A percentile compares a stretch with the other conserved stretches of the same genome.
These are phyloP conservation scores for Myxocyprinus asiaticus DNA, from an alignment of 2,113 vertebrate species.

Conservation along the genomic window DNA sequence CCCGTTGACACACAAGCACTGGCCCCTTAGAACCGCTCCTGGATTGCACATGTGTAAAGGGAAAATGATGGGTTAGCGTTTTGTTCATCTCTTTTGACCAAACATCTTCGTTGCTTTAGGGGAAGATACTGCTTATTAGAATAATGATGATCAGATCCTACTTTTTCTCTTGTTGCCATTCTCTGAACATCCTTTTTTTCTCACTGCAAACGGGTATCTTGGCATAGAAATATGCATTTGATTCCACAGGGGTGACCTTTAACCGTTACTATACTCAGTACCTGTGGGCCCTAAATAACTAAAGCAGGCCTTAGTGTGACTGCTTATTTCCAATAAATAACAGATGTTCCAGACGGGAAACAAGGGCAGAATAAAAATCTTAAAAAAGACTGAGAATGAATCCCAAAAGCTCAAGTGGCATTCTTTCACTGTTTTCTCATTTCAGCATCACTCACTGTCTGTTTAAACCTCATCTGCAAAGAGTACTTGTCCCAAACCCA, in stretches of 20 bases:
- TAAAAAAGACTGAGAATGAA: too few species aligned
- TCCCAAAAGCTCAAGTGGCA: too few species aligned
- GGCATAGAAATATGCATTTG: constrained; percentile 44
- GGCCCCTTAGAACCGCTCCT: too few species aligned
- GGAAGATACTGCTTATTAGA: not conserved
- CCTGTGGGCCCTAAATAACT: constrained; percentile 54
- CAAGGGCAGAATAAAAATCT: constrained; percentile 41
- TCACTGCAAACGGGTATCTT: constrained; percentile 31
- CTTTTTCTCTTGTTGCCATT: constrained; percentile 26
- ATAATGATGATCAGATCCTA: constrained; percentile 9
- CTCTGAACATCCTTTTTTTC: constrained; percentile 18
- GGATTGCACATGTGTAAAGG: too few species aligned
- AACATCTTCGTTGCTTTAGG: constrained; percentile 21
- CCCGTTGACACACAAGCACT: too few species aligned
- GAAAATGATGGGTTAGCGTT: too few species aligned
- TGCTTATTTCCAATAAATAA: constrained; percentile 61
- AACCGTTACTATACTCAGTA: constrained; percentile 54
- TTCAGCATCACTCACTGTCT: too few species aligned
- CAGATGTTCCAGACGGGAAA: constrained; percentile 64
- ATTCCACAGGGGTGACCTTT: constrained; percentile 52
- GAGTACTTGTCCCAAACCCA: too few species aligned
- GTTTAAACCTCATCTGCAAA: too few species aligned
- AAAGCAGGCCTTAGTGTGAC: constrained; percentile 55
- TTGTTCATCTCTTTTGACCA: constrained; percentile 17
- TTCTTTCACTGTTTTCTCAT: too few species aligned